Evolutionary conservation across 2,113 vertebrate genomes (phyloP), one percentile per base, ranked within the genome.

Genomic region (Sander vitreus): DNA sequence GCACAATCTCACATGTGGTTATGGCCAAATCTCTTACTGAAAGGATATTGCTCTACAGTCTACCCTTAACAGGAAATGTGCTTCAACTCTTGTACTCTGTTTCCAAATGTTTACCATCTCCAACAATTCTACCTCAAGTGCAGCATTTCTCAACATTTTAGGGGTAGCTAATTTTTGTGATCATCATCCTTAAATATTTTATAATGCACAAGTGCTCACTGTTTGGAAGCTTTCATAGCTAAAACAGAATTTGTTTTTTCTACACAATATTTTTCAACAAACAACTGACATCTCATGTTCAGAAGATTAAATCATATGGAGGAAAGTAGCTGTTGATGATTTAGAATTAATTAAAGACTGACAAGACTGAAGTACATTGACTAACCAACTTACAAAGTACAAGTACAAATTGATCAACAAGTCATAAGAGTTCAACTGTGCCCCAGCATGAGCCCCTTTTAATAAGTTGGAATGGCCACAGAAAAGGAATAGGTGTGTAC

Each of bases 11-110:
- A 81, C 23, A 21, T 60, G 39, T 63, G 18, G 47, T 50, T 62
- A 53, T 53, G 36, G 55, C 50, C 50, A 69, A 30, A 58, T 71
- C 21, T 79, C 55, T 76, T 50, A 45, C 43, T n/a, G 0, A 71
- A 66, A 62, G 50, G 70, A 85, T 66, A 63, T 85, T 88, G 66
- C 76, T 27, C 39, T 53, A 74, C 59, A 67, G 3, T 54, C 30
- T 25, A 25, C 2, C 18, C 59, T 5, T 51, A 43, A 30, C 39
- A 75, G 84, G 83, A 85, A 85, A 72, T 81, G 21, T 36, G 39
- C 57, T 27, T 65, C 11, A 23, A 16, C 8, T 3, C 47, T 6
- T 1, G n/a, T 4, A 51, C 43, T 45, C 19, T 13, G 14, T 18
- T 39, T 51, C 27, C 3, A 57, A 57, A 71, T 45, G 9, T 48